These are phyloP conservation scores for Choloepus hoffmanni DNA, from an alignment of 2,113 vertebrate genomes.

Conservation along the genomic window DNA sequence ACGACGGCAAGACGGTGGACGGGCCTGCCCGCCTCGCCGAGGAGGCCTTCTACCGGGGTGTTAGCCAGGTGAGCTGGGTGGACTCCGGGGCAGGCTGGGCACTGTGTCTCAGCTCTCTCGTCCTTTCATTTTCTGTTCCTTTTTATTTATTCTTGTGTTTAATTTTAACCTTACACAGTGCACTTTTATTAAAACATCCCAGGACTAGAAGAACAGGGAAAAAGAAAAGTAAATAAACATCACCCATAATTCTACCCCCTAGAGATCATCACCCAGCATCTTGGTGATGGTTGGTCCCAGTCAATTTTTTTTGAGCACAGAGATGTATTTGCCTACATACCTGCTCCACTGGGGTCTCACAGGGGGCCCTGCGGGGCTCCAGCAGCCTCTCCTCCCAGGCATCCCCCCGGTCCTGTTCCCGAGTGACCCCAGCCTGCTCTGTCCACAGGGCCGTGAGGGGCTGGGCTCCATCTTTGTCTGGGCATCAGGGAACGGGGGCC, in stretches of 20 bases:
- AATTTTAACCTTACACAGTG: not conserved
- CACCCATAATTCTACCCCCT: not conserved
- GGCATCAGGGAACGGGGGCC: slow-evolving; percentile 98
- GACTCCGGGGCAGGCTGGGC: not conserved
- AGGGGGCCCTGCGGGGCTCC: no score
- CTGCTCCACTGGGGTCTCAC: not conserved
- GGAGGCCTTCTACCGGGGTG: slow-evolving; percentile 95
- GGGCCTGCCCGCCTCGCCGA: slow-evolving; percentile 96
- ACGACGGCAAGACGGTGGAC: slow-evolving; percentile 97
- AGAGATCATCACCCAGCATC: not conserved
- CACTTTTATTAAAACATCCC: not conserved
- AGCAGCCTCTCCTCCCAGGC: not conserved
- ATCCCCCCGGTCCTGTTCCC: not conserved
- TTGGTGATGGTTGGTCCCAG: not conserved
- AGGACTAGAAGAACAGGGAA: not conserved
- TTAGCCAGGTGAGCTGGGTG: slow-evolving; percentile 92
- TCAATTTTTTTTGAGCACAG: not conserved
- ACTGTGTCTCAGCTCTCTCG: accelerated
- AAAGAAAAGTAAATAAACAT: not conserved
- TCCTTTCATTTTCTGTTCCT: accelerated
- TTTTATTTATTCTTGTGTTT: not conserved
- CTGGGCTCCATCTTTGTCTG: slow-evolving; percentile 99
- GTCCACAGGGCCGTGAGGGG: slow-evolving; percentile 92
- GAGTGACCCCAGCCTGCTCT: slow-evolving; percentile 18
- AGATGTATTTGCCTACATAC: accelerated